Percentiles rank a stretch among this genome's conserved stretches.
These are phyloP conservation scores for Anser brachyrhynchus DNA, from an alignment of 2,113 vertebrate genomes.

Conservation along the genomic window DNA sequence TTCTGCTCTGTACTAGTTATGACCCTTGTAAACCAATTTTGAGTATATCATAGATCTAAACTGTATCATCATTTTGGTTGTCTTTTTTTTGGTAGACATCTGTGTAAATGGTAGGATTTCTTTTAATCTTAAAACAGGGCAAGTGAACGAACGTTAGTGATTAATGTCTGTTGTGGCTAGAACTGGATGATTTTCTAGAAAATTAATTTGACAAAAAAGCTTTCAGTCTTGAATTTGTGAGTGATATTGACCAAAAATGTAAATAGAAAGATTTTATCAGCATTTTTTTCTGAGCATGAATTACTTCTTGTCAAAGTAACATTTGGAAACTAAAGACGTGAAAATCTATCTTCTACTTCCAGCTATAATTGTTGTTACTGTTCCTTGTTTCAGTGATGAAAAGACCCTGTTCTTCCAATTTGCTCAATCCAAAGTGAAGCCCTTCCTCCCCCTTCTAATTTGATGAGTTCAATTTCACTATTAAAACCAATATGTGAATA, in stretches of 20 bases:
- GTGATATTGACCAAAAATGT: not conserved
- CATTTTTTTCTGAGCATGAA: not conserved
- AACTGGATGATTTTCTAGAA: not conserved
- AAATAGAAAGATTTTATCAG: not conserved
- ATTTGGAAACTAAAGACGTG: not conserved
- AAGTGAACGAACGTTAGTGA: not conserved
- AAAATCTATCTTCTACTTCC: not conserved
- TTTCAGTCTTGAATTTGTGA: not conserved
- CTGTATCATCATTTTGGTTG: rapidly evolving
- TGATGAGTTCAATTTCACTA: not conserved
- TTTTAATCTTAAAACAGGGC: not conserved
- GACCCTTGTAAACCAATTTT: not conserved
- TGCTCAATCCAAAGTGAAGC: not conserved
- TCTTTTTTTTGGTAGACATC: not conserved
- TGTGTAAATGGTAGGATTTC: not conserved
- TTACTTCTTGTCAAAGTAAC: not conserved
- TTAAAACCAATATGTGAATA: not conserved
- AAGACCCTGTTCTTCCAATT: not conserved
- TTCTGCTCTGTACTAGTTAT: not conserved
- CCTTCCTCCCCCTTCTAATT: rapidly evolving
- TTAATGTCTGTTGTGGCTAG: not conserved
- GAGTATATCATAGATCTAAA: not conserved
- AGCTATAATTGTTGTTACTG: not conserved
- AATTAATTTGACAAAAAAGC: not conserved
- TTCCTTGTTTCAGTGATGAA: not conserved